Percentiles rank a stretch among this genome's conserved stretches.
Evolutionary conservation across 2,113 vertebrate species (phyloP).

Genomic region (Plestiodon gilberti): DNA sequence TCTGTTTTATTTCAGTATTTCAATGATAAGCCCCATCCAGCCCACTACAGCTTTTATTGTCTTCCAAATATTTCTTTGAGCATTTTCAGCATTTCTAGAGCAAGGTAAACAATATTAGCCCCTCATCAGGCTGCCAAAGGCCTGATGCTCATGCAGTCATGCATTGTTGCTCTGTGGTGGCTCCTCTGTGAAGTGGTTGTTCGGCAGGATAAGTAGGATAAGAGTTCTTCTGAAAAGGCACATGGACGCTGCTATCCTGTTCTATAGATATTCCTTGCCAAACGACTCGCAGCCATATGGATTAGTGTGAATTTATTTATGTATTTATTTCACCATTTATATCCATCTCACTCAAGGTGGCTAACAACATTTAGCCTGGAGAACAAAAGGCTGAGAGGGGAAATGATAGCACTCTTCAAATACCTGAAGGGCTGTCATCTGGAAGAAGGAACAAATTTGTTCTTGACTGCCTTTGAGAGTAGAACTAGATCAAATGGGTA

Average conservation of each 20-base stretch:
- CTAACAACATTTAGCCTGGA: no score
- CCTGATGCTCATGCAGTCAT: no score
- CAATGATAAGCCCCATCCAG: neutral
- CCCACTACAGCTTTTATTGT: neutral
- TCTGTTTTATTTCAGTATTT: neutral
- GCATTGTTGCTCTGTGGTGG: neutral
- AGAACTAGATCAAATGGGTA: no score
- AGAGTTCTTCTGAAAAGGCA: neutral
- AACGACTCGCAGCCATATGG: neutral
- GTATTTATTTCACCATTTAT: no score
- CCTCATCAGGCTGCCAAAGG: neutral
- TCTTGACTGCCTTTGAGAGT: no score
- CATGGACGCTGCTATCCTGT: neutral
- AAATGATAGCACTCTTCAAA: no score
- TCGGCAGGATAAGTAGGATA: no score
- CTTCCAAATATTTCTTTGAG: neutral
- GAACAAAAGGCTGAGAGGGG: no score
- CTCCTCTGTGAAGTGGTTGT: neutral
- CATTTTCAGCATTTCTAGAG: neutral
- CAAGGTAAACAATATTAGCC: neutral
- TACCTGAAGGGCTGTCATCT: no score
- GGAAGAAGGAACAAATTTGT: no score
- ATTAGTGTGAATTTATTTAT: no score
- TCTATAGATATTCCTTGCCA: neutral
- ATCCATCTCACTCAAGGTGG: neutral